These are phyloP conservation scores for Chamaedrilus cognettii DNA, from an alignment of 2,888 invertebrate species.

Conservation along the genomic window DNA sequence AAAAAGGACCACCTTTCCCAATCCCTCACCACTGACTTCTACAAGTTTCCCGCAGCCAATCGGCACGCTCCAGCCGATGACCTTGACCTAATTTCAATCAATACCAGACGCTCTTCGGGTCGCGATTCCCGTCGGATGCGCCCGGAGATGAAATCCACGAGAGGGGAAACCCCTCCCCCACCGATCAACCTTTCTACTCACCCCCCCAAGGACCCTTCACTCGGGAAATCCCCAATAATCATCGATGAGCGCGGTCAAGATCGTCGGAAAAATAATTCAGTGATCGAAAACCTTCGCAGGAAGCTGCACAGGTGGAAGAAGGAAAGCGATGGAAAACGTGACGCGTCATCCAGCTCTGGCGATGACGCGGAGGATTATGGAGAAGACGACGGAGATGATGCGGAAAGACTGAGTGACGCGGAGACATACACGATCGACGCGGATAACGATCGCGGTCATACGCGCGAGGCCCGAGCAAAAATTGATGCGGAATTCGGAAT, in stretches of 20 bases:
- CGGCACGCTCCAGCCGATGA: no score
- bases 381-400: background rate
- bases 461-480: background rate
- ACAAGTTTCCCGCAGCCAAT: no score
- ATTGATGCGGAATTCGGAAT: background rate
- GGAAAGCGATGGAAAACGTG: background rate
- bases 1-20: no score
- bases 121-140: no score
- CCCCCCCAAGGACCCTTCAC: background rate
- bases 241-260: no score
- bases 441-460: background rate
- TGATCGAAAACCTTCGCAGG: background rate
- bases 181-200: background rate
- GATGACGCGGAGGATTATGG: background rate
- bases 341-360: background rate
- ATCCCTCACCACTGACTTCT: no score
- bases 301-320: conserved; percentile 5
- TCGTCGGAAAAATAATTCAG: background rate
- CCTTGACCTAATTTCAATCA: no score
- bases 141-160: no score
- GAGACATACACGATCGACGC: conserved; percentile 3
- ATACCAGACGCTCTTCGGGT: no score
- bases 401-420: background rate
- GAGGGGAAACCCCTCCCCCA: no score
- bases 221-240: no score